These are phyloP conservation scores for Engraulis encrasicolus DNA, from an alignment of 2,113 vertebrate genomes.

Conservation along the genomic window DNA sequence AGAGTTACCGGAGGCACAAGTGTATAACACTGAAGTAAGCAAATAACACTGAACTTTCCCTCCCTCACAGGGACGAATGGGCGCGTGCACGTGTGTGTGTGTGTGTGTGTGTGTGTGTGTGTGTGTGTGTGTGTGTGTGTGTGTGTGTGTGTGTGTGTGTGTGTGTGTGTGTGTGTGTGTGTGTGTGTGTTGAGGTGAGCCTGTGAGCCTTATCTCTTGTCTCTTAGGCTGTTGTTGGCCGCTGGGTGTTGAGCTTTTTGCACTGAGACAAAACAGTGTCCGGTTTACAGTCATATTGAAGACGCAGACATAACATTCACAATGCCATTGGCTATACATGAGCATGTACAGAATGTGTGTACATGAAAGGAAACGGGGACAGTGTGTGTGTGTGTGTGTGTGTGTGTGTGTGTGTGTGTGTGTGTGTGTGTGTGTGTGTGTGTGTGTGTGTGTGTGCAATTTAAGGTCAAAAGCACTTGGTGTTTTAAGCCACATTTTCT, in stretches of 20 bases:
- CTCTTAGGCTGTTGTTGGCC: conserved; percentile 54
- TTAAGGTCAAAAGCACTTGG: conserved; percentile 46
- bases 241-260: conserved; percentile 46
- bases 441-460: conserved; percentile 30
- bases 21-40: not conserved
- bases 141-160: conserved; percentile 39
- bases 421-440: conserved; percentile 24
- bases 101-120: conserved; percentile 7
- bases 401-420: conserved; percentile 31
- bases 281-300: conserved; percentile 67
- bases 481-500: conserved; percentile 49
- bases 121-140: conserved; percentile 21
- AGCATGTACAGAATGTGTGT: not conserved
- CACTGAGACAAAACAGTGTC: conserved; percentile 69
- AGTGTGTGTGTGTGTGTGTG: conserved; percentile 6
- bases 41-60: not conserved
- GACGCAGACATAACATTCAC: conserved; percentile 69
- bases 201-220: conserved; percentile 54
- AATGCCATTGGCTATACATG: conserved; percentile 38
- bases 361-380: not conserved
- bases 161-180: conserved; percentile 34
- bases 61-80: not conserved
- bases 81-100: not conserved
- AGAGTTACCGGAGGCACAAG: not conserved
- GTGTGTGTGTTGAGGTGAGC: not conserved